Evolutionary conservation across 1,140 invertebrate genomes (phyloP).

Genomic region (Heliconius hewitsoni): DNA sequence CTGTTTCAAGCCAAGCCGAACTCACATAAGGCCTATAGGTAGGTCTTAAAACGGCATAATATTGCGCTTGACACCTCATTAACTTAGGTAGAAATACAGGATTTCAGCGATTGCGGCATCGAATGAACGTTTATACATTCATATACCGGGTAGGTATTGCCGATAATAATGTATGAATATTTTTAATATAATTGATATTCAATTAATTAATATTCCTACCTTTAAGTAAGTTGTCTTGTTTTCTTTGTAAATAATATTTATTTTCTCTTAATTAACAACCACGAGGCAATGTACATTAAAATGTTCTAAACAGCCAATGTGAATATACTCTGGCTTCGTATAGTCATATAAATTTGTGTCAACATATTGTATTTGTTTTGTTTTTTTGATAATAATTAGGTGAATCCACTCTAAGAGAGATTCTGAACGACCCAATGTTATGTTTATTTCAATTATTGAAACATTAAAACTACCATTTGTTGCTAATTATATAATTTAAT

Average conservation of each 20-base stretch:
- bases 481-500: neutral
- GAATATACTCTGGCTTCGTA: neutral
- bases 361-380: neutral
- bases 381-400: neutral
- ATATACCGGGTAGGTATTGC: conserved; percentile 35
- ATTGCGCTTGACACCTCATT: conserved; percentile 65
- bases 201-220: conserved; percentile 42
- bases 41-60: conserved; percentile 56
- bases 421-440: neutral
- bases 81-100: conserved; percentile 53
- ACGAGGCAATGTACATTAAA: conserved; percentile 1
- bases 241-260: conserved; percentile 23
- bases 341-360: neutral
- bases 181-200: conserved; percentile 40
- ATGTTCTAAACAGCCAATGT: conserved; percentile 23
- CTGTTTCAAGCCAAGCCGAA: conserved; percentile 56
- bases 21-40: conserved; percentile 58
- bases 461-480: neutral
- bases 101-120: conserved; percentile 45
- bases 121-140: conserved; percentile 30
- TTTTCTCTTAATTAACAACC: conserved; percentile 21
- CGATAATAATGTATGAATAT: conserved; percentile 42
- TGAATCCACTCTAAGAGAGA: neutral
- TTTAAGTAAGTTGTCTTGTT: conserved; percentile 44
- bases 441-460: conserved; percentile 1